A percentile compares a stretch with the other conserved stretches of the same genome.
phyloP scores from a whole-genome alignment of 2,113 vertebrate genomes.

The Indicator indicator region DNA sequence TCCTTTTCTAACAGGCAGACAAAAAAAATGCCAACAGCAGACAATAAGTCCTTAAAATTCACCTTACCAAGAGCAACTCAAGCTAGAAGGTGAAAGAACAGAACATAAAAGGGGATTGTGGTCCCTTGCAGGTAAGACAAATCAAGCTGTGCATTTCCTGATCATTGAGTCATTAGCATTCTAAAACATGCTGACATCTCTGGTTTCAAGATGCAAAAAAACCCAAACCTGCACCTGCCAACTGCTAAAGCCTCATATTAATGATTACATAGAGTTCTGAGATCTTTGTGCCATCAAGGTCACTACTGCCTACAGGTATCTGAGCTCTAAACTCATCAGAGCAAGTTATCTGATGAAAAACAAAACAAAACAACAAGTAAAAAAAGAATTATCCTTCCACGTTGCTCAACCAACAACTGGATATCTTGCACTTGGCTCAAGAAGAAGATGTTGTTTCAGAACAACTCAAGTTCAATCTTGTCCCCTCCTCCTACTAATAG shows the following conservation, averaged over 20 bases:
- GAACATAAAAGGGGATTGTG: neutral
- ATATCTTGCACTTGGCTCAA: neutral
- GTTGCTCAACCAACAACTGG: neutral
- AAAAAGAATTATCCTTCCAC: neutral
- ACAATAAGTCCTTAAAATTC: neutral
- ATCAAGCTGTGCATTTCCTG: neutral
- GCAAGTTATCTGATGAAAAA: neutral
- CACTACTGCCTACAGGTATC: neutral
- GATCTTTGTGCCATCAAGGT: neutral
- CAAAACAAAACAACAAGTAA: no score
- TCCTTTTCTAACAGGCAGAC: neutral
- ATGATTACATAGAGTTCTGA: neutral
- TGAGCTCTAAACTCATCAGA: neutral
- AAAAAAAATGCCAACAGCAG: neutral
- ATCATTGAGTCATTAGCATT: accelerated
- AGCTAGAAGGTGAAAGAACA: neutral
- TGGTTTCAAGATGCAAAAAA: neutral
- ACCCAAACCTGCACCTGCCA: neutral
- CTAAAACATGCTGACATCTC: neutral
- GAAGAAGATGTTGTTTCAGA: neutral
- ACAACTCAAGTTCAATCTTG: neutral
- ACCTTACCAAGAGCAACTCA: neutral
- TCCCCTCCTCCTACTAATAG: neutral
- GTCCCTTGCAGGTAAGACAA: neutral
- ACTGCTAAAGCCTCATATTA: neutral